Evolutionary conservation across 2,797 vertebrate species (phyloP).

Genomic region (Alexandromys oeconomus): DNA sequence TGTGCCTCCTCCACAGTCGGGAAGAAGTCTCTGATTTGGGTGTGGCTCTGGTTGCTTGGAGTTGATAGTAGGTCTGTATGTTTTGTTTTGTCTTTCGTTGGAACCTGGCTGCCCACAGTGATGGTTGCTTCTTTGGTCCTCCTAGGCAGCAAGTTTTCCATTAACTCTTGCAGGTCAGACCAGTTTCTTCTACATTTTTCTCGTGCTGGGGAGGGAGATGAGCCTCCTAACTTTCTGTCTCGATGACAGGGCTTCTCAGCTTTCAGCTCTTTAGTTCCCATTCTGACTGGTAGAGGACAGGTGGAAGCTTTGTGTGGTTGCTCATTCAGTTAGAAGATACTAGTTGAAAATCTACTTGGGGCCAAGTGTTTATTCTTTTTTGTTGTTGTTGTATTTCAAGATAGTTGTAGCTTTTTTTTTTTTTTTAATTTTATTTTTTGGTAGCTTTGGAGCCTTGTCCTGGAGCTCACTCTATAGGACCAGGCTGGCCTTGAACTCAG

Average conservation of each 20-base stretch:
- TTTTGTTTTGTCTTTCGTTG: background rate
- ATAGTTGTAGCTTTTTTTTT: too few species aligned
- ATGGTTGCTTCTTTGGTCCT: slow-evolving; percentile 32
- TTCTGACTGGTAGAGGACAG: background rate
- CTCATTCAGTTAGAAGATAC: background rate
- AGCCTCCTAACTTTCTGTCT: slow-evolving; percentile 14
- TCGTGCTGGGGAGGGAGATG: background rate
- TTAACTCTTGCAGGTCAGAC: slow-evolving; percentile 36
- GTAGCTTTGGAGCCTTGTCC: too few species aligned
- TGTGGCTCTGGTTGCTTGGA: background rate
- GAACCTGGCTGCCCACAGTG: background rate
- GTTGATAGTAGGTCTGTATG: background rate
- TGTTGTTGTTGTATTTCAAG: too few species aligned
- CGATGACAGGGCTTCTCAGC: background rate
- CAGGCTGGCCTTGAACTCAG: too few species aligned
- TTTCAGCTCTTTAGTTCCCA: background rate
- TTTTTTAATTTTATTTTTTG: too few species aligned
- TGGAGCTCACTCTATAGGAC: too few species aligned
- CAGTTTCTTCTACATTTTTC: slow-evolving; percentile 4
- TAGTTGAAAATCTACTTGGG: background rate
- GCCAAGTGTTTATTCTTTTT: background rate
- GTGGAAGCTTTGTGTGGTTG: background rate
- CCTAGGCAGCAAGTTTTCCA: background rate
- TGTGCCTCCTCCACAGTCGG: background rate
- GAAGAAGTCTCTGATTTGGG: background rate